Evolutionary conservation across 2,113 vertebrate genomes (phyloP).

Genomic region (Pongo abelii): DNA sequence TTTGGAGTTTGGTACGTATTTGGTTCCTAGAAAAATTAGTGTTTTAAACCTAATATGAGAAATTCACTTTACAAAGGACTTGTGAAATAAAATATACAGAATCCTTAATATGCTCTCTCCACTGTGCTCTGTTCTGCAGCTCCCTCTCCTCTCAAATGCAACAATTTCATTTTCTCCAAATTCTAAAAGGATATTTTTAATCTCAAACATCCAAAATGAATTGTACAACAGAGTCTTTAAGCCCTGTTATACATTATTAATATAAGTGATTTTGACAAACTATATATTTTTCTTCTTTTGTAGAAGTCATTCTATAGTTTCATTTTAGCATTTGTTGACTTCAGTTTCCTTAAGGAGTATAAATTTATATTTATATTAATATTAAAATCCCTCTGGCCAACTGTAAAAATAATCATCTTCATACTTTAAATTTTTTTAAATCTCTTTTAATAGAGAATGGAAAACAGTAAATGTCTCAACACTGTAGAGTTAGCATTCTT

Average conservation of each 20-base stretch:
- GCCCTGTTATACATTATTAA: not conserved
- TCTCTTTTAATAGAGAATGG: slow-evolving; percentile 59
- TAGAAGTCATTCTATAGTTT: not conserved
- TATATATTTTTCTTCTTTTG: not conserved
- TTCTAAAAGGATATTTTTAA: not conserved
- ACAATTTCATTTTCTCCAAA: slow-evolving; percentile 52
- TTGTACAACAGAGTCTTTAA: slow-evolving; percentile 4
- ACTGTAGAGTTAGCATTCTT: slow-evolving; percentile 20
- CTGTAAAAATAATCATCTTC: not conserved
- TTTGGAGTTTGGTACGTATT: slow-evolving; percentile 18
- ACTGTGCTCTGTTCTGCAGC: not conserved
- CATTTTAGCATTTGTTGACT: slow-evolving; percentile 59
- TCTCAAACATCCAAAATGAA: slow-evolving; percentile 35
- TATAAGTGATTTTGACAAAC: slow-evolving; percentile 29
- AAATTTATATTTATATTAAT: slow-evolving; percentile 7
- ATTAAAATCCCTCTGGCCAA: not conserved
- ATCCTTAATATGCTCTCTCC: not conserved
- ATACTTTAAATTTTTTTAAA: slow-evolving; percentile 26
- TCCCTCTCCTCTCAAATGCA: not conserved
- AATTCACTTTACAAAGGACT: not conserved
- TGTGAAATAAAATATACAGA: slow-evolving; percentile 11
- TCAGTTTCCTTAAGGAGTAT: slow-evolving; percentile 38
- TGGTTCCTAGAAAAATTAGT: slow-evolving; percentile 19
- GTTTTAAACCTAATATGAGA: slow-evolving; percentile 38
- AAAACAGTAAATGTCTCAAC: slow-evolving; percentile 24